Evolutionary conservation across 2,797 vertebrate genomes (phyloP), one percentile per base, ranked within the genome.

Genomic region (Peromyscus eremicus): DNA sequence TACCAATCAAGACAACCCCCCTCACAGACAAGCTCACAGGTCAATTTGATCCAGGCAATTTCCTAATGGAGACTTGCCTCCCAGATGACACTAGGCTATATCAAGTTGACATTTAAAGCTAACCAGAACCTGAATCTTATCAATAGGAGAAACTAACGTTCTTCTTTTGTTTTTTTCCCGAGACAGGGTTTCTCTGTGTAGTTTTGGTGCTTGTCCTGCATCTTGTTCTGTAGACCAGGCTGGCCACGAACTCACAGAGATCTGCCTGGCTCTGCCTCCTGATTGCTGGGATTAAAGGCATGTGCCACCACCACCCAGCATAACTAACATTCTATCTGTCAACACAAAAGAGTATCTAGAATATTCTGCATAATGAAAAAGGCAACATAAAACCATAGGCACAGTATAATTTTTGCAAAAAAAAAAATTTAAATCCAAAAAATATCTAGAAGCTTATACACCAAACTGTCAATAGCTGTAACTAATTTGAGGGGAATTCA

Each of bases 311-410:
- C 12, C 49, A 13, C 49, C 49, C 49, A 52, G 12, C 13, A 52
- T 73, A 92, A 90, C 75, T 92, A 89, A 93, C n/a, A 40, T 86
- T 88, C 70, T 87, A 55, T 81, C 46, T 94, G 87, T 1, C 87
- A 85, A 95, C 49, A 96, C 0, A 93, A 55, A 95, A 96, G 29
- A 92, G 90, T 81, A 52, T 68, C 80, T 94, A 91, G 14, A 13
- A 86, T 83, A 94, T 27, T 86, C 52, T 79, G 32, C 49, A 76
- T 77, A 87, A 87, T 83, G 11, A 80, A 87, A 92, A 86, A 66
- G 68, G 34, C 11, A 80, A 92, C 60, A 12, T 64, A 94, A 95
- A 95, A 83, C 19, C 17, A 87, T 2, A 84, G n/a, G 32, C 43
- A 75, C 3, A 52, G 27, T 49, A 60, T 80, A 92, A 80, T 76